Conservation (phyloP, 2,113 vertebrate species). For the Pelmatolapia mariae region DNA sequence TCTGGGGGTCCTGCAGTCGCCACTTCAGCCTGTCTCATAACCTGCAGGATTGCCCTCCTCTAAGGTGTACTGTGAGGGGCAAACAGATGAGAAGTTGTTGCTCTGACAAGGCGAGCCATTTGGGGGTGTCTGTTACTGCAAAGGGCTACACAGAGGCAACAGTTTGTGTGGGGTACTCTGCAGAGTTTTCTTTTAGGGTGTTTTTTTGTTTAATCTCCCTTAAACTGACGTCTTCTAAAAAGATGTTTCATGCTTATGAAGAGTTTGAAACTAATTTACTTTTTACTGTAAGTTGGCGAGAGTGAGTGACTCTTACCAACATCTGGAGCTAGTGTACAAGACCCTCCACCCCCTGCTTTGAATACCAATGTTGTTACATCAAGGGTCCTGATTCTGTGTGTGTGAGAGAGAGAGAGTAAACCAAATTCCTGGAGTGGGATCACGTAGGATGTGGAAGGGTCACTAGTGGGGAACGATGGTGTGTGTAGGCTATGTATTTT, state of each 20-base stretch:
- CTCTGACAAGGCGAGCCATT: neutral
- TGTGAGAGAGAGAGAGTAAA: neutral
- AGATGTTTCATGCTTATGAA: neutral
- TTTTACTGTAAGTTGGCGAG: neutral
- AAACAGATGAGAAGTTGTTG: neutral
- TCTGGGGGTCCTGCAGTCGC: neutral
- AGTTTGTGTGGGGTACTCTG: neutral
- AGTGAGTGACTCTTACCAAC: neutral
- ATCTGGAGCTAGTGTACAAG: constrained; percentile 53
- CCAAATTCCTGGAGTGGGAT: constrained; percentile 32
- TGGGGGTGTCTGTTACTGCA: neutral
- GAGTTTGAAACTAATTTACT: neutral
- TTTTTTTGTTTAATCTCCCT: neutral
- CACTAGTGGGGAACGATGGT: neutral
- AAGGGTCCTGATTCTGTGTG: constrained; percentile 22
- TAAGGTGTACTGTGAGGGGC: neutral
- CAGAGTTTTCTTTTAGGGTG: neutral
- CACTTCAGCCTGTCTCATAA: neutral
- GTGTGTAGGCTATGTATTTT: neutral
- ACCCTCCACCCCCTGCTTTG: neutral
- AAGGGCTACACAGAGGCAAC: neutral
- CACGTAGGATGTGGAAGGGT: neutral
- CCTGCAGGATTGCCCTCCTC: neutral
- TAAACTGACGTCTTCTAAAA: neutral
- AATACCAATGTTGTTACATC: constrained; percentile 65